These are phyloP conservation scores for Meteorus cinctellus DNA, from an alignment of 2,888 invertebrate species.

Conservation along the genomic window DNA sequence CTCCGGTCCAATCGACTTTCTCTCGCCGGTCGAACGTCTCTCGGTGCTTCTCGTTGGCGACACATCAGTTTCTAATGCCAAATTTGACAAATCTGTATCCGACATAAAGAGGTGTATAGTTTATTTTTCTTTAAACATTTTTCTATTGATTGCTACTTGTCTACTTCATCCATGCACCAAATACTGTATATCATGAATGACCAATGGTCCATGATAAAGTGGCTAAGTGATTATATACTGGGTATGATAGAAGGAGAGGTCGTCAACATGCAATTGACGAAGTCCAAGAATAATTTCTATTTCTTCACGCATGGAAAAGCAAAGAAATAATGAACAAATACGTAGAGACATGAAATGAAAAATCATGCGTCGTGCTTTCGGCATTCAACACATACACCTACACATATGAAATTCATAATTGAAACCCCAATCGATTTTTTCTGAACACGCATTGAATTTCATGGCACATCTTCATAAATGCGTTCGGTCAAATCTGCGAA, in stretches of 20 bases:
- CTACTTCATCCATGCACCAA: background rate
- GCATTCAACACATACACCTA: constrained; percentile 18
- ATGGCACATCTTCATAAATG: constrained; percentile 2
- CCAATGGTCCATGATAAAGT: background rate
- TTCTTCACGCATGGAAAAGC: background rate
- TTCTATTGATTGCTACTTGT: background rate
- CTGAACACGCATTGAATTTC: constrained; percentile 28
- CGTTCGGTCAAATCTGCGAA: constrained; percentile 52
- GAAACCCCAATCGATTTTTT: constrained; percentile 27
- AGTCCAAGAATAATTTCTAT: background rate
- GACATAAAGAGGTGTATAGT: background rate
- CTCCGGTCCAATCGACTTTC: constrained; percentile 74
- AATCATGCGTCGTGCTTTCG: constrained; percentile 43
- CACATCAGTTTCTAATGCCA: constrained; percentile 82
- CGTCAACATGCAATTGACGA: background rate
- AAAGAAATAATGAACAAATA: constrained; percentile 22
- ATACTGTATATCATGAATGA: background rate
- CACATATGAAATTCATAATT: constrained; percentile 8
- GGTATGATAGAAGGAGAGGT: too few relatives aligned
- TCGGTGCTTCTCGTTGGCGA: constrained; percentile 73
- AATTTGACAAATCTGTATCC: constrained; percentile 83
- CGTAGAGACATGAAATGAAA: constrained; percentile 7
- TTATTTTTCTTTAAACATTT: background rate
- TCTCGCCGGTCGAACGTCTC: constrained; percentile 72
- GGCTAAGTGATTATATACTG: too few relatives aligned